phyloP scores from a whole-genome alignment of 1,140 invertebrate species.

The Aphis gossypii region DNA sequence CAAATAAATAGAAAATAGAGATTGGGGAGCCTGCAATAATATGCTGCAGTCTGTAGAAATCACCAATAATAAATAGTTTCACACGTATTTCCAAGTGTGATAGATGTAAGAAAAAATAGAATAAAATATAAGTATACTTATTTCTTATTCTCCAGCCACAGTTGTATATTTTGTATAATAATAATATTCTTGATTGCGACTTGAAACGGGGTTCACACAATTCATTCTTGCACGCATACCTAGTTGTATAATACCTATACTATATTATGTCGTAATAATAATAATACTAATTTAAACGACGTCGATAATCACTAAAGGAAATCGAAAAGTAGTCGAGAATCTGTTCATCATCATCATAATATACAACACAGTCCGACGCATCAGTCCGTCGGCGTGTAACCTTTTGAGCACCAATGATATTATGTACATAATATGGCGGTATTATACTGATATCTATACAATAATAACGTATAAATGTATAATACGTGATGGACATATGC shows the following conservation, averaged over 20 bases:
- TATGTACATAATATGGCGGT: not conserved
- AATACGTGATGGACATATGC: not conserved
- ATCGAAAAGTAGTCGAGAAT: not conserved
- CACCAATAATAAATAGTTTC: not conserved
- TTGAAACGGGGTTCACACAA: not conserved
- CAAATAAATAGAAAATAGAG: no score
- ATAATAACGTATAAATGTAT: not conserved
- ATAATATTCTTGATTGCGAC: not conserved
- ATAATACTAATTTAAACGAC: slow-evolving; percentile 1
- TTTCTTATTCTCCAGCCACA: not conserved
- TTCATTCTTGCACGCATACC: not conserved
- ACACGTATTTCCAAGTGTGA: not conserved
- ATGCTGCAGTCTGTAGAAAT: not conserved
- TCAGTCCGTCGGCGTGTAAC: not conserved
- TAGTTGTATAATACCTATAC: not conserved
- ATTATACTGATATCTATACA: not conserved
- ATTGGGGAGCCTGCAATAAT: not conserved
- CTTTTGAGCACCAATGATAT: not conserved
- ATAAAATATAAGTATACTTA: not conserved
- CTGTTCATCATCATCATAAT: not conserved
- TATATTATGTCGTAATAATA: not conserved
- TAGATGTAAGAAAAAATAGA: not conserved
- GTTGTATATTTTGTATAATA: not conserved
- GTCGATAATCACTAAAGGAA: not conserved
- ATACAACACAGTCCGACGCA: not conserved